Evolutionary conservation across 2,797 vertebrate genomes (phyloP).

Genomic region (Channa striata): DNA sequence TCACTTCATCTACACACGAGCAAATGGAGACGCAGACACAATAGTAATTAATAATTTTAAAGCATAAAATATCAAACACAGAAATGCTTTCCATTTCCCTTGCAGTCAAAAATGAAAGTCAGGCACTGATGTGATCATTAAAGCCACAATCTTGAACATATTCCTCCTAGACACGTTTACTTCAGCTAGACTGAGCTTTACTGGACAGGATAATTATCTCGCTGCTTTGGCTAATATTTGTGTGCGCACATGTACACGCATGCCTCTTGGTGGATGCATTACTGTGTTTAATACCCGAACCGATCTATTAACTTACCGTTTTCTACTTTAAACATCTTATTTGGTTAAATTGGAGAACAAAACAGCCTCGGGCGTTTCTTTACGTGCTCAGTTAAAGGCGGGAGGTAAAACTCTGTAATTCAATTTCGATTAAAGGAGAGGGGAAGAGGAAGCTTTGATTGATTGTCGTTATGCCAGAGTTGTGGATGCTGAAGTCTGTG

Average conservation of each 20-base stretch:
- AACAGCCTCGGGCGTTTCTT: slow-evolving; percentile 55
- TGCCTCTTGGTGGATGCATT: neutral
- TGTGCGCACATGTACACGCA: slow-evolving; percentile 3
- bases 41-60: no score
- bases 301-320: slow-evolving; percentile 53
- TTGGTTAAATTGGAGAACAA: slow-evolving; percentile 31
- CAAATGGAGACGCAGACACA: no score
- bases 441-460: slow-evolving; percentile 72
- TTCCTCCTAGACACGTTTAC: slow-evolving; percentile 69
- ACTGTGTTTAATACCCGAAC: slow-evolving; percentile 37
- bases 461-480: slow-evolving; percentile 66
- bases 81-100: neutral
- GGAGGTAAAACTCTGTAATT: slow-evolving; percentile 68
- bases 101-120: neutral
- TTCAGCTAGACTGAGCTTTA: slow-evolving; percentile 66
- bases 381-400: slow-evolving; percentile 53
- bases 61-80: neutral
- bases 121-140: slow-evolving; percentile 9
- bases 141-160: slow-evolving; percentile 30
- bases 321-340: slow-evolving; percentile 51
- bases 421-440: slow-evolving; percentile 77
- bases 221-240: slow-evolving; percentile 23
- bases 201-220: slow-evolving; percentile 49
- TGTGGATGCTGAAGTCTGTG: slow-evolving; percentile 5
- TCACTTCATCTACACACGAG: neutral